Evolutionary conservation across 2,113 vertebrate species (phyloP), one percentile per base, ranked within the genome.

Genomic region (Ochotona princeps): DNA sequence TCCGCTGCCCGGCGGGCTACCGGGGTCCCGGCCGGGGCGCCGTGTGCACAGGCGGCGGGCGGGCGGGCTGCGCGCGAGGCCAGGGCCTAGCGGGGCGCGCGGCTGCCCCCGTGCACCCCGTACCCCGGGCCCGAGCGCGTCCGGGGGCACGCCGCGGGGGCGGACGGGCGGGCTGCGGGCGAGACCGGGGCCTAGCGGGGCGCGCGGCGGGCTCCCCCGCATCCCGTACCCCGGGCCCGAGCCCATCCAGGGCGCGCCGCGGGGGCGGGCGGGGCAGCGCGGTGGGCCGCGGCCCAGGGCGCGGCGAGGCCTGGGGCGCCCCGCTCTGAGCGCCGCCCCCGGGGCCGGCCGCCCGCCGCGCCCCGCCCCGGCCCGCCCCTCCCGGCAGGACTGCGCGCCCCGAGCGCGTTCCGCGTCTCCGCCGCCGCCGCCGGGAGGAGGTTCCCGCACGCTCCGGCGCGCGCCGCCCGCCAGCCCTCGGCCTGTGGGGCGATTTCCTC

Each of bases 401-500:
- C 32, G 83, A 94, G 92, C 84, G 65, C 87, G 96, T 84, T 95
- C 90, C 96, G 92, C 89, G 94, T 90, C 89, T 91, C 47, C 87
- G 94, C 91, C 91, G 91, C 96, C 85, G 92, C 87, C 88, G 93
- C 92, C 88, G 94, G 94, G 94, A 96, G 95, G 96, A 96, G 95
- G 94, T 94, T 28, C 91, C 94, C 96, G 95, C 95, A 87, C 91
- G 94, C 94, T 92, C 89, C 95, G 94, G 95, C 93, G 96, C 96
- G 94, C 96, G 93, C 95, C 80, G 91, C 95, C 94, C 89, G 94
- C 95, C 91, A 83, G 79, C 61, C 38, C 86, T 97, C 96, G 96
- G 96, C 95, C 96, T 97, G 83, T 92, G 95, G 38, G 96, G 95
- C 91, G 75, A 95, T 96, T 94, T 95, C 94, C 94, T 93, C 83